Evolutionary conservation across 2,888 invertebrate genomes (phyloP).

Genomic region (Drosophila pseudotalamancana): DNA sequence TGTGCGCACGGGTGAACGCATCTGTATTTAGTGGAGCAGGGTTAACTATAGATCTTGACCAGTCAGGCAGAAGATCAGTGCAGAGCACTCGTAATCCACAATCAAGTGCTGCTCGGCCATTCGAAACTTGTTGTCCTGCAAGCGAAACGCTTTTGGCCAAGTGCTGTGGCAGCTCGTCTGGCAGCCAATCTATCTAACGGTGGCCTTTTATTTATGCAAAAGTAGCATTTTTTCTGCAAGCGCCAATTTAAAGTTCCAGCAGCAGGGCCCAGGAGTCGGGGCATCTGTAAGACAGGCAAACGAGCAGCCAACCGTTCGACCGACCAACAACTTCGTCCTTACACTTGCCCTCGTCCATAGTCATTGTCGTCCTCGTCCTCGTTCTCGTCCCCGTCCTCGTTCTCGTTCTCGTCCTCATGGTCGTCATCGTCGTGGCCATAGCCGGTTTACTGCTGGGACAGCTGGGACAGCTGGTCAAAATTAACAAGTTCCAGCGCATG

Average conservation of each 20-base stretch:
- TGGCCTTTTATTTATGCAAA: slow-evolving; percentile 73
- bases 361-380: slow-evolving; percentile 3
- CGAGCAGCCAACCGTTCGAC: slow-evolving; percentile 49
- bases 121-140: slow-evolving; percentile 46
- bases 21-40: slow-evolving; percentile 24
- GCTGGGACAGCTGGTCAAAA: slow-evolving; percentile 76
- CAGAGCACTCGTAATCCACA: slow-evolving; percentile 48
- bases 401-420: slow-evolving; percentile 5
- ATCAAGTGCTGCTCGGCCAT: slow-evolving; percentile 47
- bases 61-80: slow-evolving; percentile 41
- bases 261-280: slow-evolving; percentile 7
- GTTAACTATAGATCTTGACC: slow-evolving; percentile 21
- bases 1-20: slow-evolving; percentile 3
- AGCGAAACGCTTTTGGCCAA: slow-evolving; percentile 35
- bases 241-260: slow-evolving; percentile 57
- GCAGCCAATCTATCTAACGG: slow-evolving; percentile 58
- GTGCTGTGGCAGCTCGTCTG: slow-evolving; percentile 22
- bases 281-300: slow-evolving; percentile 50
- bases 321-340: slow-evolving; percentile 49
- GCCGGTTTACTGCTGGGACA: slow-evolving; percentile 66
- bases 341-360: slow-evolving; percentile 38
- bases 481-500: slow-evolving; percentile 76
- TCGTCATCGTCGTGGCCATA: slow-evolving; percentile 5
- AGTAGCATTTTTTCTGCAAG: slow-evolving; percentile 60
- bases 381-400: too few relatives aligned